These are phyloP conservation scores for Deilephila elpenor DNA, from an alignment of 2,888 invertebrate genomes.

Conservation along the genomic window DNA sequence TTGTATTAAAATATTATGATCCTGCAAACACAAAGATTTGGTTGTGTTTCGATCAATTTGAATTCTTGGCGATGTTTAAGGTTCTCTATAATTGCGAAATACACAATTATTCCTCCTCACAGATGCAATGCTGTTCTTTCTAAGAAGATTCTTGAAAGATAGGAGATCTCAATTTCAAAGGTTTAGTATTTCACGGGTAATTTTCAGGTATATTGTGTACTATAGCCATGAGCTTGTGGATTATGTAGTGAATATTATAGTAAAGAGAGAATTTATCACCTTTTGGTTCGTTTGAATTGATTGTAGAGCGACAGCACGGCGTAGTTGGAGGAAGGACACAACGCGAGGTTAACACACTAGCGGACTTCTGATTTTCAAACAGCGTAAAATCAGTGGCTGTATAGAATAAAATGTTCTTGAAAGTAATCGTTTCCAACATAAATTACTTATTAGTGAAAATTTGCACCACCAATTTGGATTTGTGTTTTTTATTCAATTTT, in stretches of 20 bases:
- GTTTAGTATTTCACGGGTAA: too few species aligned
- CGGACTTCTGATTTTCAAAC: conserved; percentile 43
- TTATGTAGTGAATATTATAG: not conserved
- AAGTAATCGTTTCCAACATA: not conserved
- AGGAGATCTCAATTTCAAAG: too few species aligned
- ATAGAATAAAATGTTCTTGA: conserved; percentile 29
- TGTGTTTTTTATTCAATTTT: conserved; percentile 60
- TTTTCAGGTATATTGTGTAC: too few species aligned
- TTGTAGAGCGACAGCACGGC: conserved; percentile 29
- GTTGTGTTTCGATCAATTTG: too few species aligned
- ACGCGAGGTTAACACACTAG: conserved; percentile 55
- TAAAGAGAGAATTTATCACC: not conserved
- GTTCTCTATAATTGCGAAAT: too few species aligned
- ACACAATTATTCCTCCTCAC: too few species aligned
- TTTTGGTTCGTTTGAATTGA: not conserved
- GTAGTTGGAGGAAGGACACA: conserved; percentile 50
- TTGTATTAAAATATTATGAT: too few species aligned
- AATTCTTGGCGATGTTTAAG: too few species aligned
- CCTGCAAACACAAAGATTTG: too few species aligned
- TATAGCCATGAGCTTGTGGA: too few species aligned
- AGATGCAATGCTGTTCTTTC: too few species aligned
- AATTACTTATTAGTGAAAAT: conserved; percentile 59
- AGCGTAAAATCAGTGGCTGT: conserved; percentile 46
- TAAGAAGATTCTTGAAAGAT: too few species aligned
- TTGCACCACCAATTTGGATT: conserved; percentile 62